phyloP scores from a whole-genome alignment of 64 coral and sea anemone genomes.

The Actinia tenebrosa region DNA sequence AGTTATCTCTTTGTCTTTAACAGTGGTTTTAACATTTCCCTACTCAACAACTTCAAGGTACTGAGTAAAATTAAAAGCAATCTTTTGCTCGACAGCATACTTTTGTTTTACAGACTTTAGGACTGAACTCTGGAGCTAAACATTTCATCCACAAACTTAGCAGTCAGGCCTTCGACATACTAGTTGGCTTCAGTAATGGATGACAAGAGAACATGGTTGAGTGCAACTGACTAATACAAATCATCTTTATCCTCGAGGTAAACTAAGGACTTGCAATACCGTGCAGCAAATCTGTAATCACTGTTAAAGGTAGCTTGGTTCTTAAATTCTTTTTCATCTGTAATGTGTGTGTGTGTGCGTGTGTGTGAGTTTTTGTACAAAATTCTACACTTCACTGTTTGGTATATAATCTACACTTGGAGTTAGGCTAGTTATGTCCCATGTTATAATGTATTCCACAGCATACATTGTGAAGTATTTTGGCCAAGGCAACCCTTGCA shows the following conservation, averaged over 20 bases:
- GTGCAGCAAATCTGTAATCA: slow-evolving; percentile 53
- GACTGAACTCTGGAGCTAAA: slow-evolving; percentile 32
- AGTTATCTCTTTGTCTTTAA: slow-evolving; percentile 45
- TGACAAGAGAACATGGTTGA: slow-evolving; percentile 50
- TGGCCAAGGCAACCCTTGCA: slow-evolving; percentile 53
- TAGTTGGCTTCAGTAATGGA: slow-evolving; percentile 57
- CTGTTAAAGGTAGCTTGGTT: slow-evolving; percentile 42
- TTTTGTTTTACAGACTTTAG: slow-evolving; percentile 40
- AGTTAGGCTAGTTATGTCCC: slow-evolving; percentile 40
- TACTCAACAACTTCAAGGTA: slow-evolving; percentile 55
- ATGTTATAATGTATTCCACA: slow-evolving; percentile 41
- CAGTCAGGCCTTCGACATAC: slow-evolving; percentile 54
- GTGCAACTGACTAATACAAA: slow-evolving; percentile 44
- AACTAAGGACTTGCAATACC: slow-evolving; percentile 32
- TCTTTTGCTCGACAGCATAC: slow-evolving; percentile 40
- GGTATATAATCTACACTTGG: slow-evolving; percentile 32
- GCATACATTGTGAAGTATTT: slow-evolving; percentile 33
- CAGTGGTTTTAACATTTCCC: slow-evolving; percentile 20
- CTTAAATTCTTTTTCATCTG: slow-evolving; percentile 54
- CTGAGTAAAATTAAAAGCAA: slow-evolving; percentile 56
- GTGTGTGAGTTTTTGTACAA: not conserved
- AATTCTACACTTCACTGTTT: slow-evolving; percentile 33
- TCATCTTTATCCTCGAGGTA: slow-evolving; percentile 39
- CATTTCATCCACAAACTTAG: slow-evolving; percentile 48
- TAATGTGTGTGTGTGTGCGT: not conserved